A percentile compares a stretch with the other conserved stretches of the same genome.
These are phyloP conservation scores for Phyto melanocephala DNA, from an alignment of 2,888 invertebrate species.

Conservation along the genomic window DNA sequence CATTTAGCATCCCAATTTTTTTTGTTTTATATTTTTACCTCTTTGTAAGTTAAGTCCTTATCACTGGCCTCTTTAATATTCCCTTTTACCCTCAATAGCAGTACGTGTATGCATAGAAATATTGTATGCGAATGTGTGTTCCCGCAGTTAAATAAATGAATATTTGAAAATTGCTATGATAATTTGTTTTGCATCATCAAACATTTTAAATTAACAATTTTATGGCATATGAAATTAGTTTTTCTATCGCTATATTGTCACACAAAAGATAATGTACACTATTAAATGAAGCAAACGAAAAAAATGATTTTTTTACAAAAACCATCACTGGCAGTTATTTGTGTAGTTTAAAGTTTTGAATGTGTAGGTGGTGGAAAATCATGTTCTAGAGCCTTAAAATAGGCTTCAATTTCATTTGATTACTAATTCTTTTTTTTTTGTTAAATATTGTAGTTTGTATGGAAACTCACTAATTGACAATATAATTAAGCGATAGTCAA, in stretches of 20 bases:
- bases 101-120: neutral
- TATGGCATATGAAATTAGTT: slow-evolving; percentile 39
- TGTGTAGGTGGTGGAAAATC: neutral
- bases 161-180: slow-evolving; percentile 45
- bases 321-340: slow-evolving; percentile 13
- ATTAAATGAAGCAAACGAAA: neutral
- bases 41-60: too few relatives aligned
- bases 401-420: neutral
- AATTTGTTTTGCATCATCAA: slow-evolving; percentile 58
- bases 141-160: slow-evolving; percentile 3
- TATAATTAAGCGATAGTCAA: slow-evolving; percentile 37
- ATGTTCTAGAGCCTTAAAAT: slow-evolving; percentile 26
- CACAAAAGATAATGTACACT: neutral
- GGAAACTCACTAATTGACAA: slow-evolving; percentile 39
- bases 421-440: too few relatives aligned
- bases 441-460: neutral
- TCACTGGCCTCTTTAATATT: neutral
- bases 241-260: neutral
- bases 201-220: slow-evolving; percentile 51
- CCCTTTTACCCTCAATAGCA: too few relatives aligned
- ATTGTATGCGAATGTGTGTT: neutral
- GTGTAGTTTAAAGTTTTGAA: neutral
- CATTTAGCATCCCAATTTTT: too few relatives aligned
- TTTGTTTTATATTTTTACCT: too few relatives aligned
- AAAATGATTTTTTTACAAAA: neutral